phyloP scores from a whole-genome alignment of 2,888 invertebrate species.

The Epistrophe eligans region DNA sequence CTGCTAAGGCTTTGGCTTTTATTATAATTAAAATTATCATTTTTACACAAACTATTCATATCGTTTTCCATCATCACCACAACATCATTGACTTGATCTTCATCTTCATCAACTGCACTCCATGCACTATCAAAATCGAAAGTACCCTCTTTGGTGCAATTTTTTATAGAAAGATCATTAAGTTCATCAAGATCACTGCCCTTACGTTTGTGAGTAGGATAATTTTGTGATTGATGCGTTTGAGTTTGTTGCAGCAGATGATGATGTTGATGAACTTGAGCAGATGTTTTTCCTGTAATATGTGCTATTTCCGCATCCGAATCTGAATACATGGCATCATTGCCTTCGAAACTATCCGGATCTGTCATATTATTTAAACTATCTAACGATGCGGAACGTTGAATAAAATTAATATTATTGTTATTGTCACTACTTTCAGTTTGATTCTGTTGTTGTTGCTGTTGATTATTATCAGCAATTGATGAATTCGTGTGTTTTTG shows the following conservation, averaged over 20 bases:
- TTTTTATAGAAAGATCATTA: slow-evolving; percentile 81
- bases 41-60: slow-evolving; percentile 61
- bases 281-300: slow-evolving; percentile 82
- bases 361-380: slow-evolving; percentile 89
- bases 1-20: slow-evolving; percentile 68
- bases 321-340: slow-evolving; percentile 85
- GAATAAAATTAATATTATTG: slow-evolving; percentile 64
- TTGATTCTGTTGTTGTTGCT: slow-evolving; percentile 48
- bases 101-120: slow-evolving; percentile 81
- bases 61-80: slow-evolving; percentile 38
- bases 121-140: slow-evolving; percentile 81
- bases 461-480: slow-evolving; percentile 37
- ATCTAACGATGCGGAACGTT: slow-evolving; percentile 86
- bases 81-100: slow-evolving; percentile 78
- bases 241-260: slow-evolving; percentile 66
- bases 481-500: slow-evolving; percentile 31
- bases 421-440: slow-evolving; percentile 54
- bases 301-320: slow-evolving; percentile 88
- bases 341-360: slow-evolving; percentile 86
- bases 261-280: slow-evolving; percentile 80
- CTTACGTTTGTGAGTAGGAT: slow-evolving; percentile 68
- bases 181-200: slow-evolving; percentile 83
- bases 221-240: slow-evolving; percentile 71
- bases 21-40: slow-evolving; percentile 69
- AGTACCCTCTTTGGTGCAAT: slow-evolving; percentile 80